Base-by-base conservation (phyloP, 2,888 invertebrate species). In the Empis stercorea region DNA sequence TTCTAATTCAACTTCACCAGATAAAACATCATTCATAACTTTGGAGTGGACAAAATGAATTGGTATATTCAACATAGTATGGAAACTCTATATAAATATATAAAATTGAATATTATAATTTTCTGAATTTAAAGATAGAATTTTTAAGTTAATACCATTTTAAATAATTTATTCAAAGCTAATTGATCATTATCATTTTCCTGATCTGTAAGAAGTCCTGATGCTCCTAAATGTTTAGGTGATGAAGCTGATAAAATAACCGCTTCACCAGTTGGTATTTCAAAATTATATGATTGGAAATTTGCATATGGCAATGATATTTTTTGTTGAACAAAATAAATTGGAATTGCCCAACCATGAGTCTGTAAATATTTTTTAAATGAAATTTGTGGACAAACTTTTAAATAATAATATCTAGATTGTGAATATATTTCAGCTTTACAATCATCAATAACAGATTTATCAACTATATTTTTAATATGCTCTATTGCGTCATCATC, bases 1-100 rank as follows among this genome's bases (percentile, higher is more conserved):
- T 10, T 74, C 70, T 1, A 74, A 65, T 1, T 70, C 64, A 0
- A 78, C 79, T 49, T 73, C 73, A 1, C 80, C 81, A 1, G 75
- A 71, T 63, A 80, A 80, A 1, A 82, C 74, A 32, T 75, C 74
- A 71, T 16, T 13, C 5, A 37, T 16, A 17, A 47, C 14, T 30
- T 34, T 34, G n/a, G n/a, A 10, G 20, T 46, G n/a, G 2, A 41
- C 34, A n/a, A 34, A 42, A 30, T 37, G 38, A 9, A 23, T 20
- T 14, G 43, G 47, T 1, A 51, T 10, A 14, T 45, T 48, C 10
- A 51, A 43, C 11, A 51, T 13, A 9, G 51, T 49, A 36, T 49
- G 47, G 30, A 51, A 43, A 11, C 49, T 39, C 51, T 51, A 20
- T 11, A 14, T 9, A 10, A 6, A 11, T 13, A 14, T 7, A 13